Evolutionary conservation across 2,888 invertebrate genomes (phyloP).

Genomic region (Microdon myrmicae): DNA sequence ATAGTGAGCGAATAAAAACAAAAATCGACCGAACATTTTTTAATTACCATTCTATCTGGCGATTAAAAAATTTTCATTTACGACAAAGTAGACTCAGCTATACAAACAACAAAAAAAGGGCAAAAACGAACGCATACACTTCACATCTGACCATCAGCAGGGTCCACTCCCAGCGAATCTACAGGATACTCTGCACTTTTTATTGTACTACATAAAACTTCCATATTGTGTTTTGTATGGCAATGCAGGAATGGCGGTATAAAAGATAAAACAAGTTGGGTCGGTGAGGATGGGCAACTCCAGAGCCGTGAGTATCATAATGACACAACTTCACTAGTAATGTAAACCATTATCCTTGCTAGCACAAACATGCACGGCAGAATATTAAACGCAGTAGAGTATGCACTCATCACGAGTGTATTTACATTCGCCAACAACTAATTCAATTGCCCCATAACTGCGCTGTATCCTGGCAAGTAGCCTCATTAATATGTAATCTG

Average conservation of each 20-base stretch:
- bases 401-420: constrained; percentile 23
- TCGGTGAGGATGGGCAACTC: constrained; percentile 1
- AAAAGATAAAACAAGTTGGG: too few relatives aligned
- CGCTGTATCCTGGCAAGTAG: constrained; percentile 8
- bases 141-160: neutral
- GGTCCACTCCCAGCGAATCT: constrained; percentile 17
- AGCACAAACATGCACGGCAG: neutral
- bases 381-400: constrained; percentile 26
- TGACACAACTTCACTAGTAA: constrained; percentile 19
- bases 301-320: constrained; percentile 20
- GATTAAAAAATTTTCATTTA: constrained; percentile 35
- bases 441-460: constrained; percentile 32
- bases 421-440: constrained; percentile 43
- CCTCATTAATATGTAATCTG: constrained; percentile 41
- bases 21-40: constrained; percentile 27
- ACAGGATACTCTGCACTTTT: constrained; percentile 15
- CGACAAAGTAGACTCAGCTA: too few relatives aligned
- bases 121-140: too few relatives aligned
- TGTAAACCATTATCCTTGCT: constrained; percentile 37
- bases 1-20: neutral
- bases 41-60: constrained; percentile 44
- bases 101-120: too few relatives aligned
- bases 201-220: constrained; percentile 32
- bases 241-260: too few relatives aligned
- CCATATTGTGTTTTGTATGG: too few relatives aligned